These are phyloP conservation scores for Drosophila nigromelanica DNA, from an alignment of 1,140 invertebrate species.

Conservation along the genomic window DNA sequence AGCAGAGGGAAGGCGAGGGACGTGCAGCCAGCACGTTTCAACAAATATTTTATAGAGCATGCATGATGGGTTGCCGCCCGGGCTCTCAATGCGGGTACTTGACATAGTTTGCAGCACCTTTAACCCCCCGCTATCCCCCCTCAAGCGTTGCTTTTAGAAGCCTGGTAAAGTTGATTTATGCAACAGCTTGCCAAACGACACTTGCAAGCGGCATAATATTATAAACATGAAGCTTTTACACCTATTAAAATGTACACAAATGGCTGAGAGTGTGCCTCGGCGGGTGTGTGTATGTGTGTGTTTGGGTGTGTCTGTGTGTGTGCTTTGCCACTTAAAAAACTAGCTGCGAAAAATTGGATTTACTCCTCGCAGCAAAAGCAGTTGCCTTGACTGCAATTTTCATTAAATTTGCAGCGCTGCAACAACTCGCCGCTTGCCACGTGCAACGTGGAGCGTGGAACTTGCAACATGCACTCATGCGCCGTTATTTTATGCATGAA, in stretches of 20 bases:
- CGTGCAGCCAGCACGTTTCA: constrained; percentile 71
- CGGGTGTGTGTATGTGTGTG: constrained; percentile 10
- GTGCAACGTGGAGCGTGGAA: constrained; percentile 32
- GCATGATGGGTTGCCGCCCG: constrained; percentile 36
- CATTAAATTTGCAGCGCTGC: constrained; percentile 67
- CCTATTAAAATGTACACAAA: constrained; percentile 66
- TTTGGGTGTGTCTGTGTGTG: constrained; percentile 28
- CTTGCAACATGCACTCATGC: constrained; percentile 68
- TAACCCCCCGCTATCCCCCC: neutral
- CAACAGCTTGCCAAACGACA: constrained; percentile 67
- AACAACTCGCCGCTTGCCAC: constrained; percentile 40
- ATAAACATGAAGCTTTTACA: constrained; percentile 70
- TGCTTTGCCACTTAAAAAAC: constrained; percentile 65
- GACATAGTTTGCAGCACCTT: constrained; percentile 64
- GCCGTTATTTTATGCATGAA: constrained; percentile 79
- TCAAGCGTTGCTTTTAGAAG: no score
- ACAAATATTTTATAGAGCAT: constrained; percentile 81
- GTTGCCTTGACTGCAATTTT: constrained; percentile 52
- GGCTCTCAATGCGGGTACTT: constrained; percentile 49
- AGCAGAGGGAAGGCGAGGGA: no score
- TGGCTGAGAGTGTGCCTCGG: constrained; percentile 8
- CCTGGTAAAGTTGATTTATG: constrained; percentile 74
- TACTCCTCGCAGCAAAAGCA: constrained; percentile 27
- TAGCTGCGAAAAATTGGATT: constrained; percentile 70
- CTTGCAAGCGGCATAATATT: constrained; percentile 62